Evolutionary conservation across 2,797 vertebrate genomes (phyloP), one percentile per base, ranked within the genome.

Genomic region (Podarcis siculus): DNA sequence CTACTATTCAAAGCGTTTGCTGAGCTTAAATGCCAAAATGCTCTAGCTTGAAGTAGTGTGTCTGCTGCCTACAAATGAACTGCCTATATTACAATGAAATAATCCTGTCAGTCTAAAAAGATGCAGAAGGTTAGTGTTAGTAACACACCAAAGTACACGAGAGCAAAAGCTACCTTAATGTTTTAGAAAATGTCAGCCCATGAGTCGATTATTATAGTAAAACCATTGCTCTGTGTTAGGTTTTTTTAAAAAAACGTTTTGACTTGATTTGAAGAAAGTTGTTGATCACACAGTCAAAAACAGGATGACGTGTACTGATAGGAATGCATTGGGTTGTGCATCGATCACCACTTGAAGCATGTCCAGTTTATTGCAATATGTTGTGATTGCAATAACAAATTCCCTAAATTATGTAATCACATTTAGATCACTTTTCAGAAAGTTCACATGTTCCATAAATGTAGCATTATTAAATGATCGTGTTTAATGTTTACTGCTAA

Each of bases 301-400:
- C 69, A 85, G 6, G 39, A 19, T 13, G 42, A 3, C 15, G 12
- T 67, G 21, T 13, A 79, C 69, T 78, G 39, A 61, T 1, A 93
- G 83, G 8, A 79, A 1, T 71, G 72, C 76, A 45, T 17, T 32
- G 15, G 88, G 80, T 87, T 93, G 23, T 66, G 88, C 3, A 0
- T 13, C 81, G 87, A 86, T 91, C 89, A 90, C 82, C 86, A 61
- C 91, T 92, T 82, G 82, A 86, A 61, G 19, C 9, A 77, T 69
- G 73, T 69, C 2, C 9, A 1, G 87, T 90, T 89, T 77, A 90
- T 88, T 89, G 85, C 25, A 32, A 30, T 15, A 8, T 87, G 81
- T 87, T 90, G 17, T 86, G 83, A n/a, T 71, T 17, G 61, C 15
- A 67, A 37, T 42, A 42, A 82, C 17, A 3, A 84, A 61, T 73